These are phyloP conservation scores for Macropis europaea DNA, from an alignment of 2,888 invertebrate species.

Conservation along the genomic window DNA sequence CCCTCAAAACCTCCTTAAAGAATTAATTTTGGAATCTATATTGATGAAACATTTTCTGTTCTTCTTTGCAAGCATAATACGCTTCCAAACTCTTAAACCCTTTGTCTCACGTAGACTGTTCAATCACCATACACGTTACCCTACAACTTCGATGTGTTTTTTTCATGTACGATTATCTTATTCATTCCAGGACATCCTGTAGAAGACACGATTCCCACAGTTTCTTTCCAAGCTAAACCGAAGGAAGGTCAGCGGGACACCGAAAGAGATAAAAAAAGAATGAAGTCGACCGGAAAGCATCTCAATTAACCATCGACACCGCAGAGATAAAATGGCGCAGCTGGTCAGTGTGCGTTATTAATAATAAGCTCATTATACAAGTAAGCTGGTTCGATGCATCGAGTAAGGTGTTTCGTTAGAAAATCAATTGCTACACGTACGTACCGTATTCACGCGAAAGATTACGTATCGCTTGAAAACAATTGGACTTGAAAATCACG, in stretches of 20 bases:
- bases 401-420: conserved; percentile 9
- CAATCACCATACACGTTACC: too few species aligned
- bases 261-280: background rate
- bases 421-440: conserved; percentile 10
- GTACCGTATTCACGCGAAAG: conserved; percentile 20
- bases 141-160: too few species aligned
- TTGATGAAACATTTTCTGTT: too few species aligned
- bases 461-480: conserved; percentile 28
- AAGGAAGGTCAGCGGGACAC: conserved; percentile 14
- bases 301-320: conserved; percentile 44
- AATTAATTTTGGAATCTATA: too few species aligned
- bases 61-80: too few species aligned
- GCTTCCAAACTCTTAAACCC: too few species aligned
- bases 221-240: background rate
- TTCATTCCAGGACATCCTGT: too few species aligned
- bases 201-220: background rate
- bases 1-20: too few species aligned
- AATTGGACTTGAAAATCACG: conserved; percentile 36
- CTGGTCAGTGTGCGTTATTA: conserved; percentile 8
- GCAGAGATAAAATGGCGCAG: conserved; percentile 29
- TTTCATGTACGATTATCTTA: too few species aligned
- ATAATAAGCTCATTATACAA: conserved; percentile 26
- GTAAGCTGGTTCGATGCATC: background rate
- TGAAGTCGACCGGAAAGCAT: conserved; percentile 16
- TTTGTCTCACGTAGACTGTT: too few species aligned